Evolutionary conservation across 2,888 invertebrate species (phyloP).

Genomic region (Imbricaverruca yamaguchii): DNA sequence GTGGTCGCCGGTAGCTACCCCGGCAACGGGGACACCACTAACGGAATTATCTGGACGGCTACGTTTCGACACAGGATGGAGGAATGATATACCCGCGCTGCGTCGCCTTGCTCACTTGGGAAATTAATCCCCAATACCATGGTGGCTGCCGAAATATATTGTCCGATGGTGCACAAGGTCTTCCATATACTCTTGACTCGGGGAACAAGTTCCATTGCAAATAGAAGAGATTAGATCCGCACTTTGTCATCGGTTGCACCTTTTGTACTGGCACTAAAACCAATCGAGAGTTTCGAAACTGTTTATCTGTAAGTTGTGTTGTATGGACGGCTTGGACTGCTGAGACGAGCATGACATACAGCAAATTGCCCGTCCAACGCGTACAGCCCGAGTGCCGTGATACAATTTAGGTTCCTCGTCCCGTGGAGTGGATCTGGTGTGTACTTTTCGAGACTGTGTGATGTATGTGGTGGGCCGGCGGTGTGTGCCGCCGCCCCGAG

Average conservation of each 20-base stretch:
- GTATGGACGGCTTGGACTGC: not conserved
- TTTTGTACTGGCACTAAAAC: slow-evolving; percentile 11
- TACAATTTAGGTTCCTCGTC: not conserved
- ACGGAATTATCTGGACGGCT: no score
- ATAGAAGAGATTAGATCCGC: not conserved
- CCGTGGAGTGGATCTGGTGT: not conserved
- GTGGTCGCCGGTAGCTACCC: no score
- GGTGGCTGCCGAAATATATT: not conserved
- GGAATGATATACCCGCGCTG: no score
- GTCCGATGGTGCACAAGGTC: slow-evolving; percentile 7
- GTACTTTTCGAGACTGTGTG: not conserved
- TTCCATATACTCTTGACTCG: slow-evolving; percentile 10
- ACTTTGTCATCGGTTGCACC: not conserved
- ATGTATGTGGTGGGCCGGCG: not conserved
- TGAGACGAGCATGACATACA: not conserved
- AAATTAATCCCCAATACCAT: not conserved
- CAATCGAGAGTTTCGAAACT: not conserved
- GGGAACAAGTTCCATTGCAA: not conserved
- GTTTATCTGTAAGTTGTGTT: not conserved
- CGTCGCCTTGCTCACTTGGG: no score
- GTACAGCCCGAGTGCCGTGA: not conserved
- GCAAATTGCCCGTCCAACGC: not conserved
- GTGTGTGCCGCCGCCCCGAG: not conserved
- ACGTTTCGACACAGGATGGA: no score
- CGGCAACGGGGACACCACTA: no score